Evolutionary conservation across 2,113 vertebrate species (phyloP).

Genomic region (Acanthisitta chloris): DNA sequence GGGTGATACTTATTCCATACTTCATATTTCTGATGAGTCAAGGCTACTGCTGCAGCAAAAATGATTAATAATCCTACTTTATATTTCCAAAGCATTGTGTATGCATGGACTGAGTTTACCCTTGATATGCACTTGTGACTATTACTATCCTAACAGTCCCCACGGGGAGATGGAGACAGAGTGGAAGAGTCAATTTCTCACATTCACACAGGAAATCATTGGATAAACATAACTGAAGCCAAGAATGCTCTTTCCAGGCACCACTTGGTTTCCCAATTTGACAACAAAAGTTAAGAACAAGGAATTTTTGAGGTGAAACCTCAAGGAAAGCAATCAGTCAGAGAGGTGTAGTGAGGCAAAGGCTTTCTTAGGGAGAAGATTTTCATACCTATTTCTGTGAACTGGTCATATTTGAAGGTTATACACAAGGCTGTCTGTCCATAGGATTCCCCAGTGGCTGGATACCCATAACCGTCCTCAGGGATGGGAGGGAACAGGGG

Average conservation of each 20-base stretch:
- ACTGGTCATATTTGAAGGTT: slow-evolving; percentile 83
- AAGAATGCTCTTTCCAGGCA: background rate
- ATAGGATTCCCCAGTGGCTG: slow-evolving; percentile 76
- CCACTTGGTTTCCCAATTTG: background rate
- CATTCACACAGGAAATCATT: background rate
- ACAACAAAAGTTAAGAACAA: background rate
- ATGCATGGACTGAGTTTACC: background rate
- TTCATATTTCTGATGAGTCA: background rate
- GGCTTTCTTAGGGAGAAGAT: background rate
- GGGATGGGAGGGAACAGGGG: slow-evolving; percentile 87
- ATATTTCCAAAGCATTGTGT: background rate
- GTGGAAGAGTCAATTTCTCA: background rate
- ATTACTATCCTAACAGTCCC: background rate
- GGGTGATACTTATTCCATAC: background rate
- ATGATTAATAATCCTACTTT: background rate
- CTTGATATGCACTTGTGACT: background rate
- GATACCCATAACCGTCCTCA: slow-evolving; percentile 83
- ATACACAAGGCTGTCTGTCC: slow-evolving; percentile 86
- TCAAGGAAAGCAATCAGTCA: background rate
- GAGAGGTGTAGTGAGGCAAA: background rate
- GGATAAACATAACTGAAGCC: background rate
- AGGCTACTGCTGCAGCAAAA: background rate
- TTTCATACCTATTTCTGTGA: slow-evolving; percentile 79
- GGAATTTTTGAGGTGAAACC: background rate
- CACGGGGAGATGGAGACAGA: background rate